phyloP scores from a whole-genome alignment of 53 echinoderm and acorn worm genomes.

The Antedon mediterranea region DNA sequence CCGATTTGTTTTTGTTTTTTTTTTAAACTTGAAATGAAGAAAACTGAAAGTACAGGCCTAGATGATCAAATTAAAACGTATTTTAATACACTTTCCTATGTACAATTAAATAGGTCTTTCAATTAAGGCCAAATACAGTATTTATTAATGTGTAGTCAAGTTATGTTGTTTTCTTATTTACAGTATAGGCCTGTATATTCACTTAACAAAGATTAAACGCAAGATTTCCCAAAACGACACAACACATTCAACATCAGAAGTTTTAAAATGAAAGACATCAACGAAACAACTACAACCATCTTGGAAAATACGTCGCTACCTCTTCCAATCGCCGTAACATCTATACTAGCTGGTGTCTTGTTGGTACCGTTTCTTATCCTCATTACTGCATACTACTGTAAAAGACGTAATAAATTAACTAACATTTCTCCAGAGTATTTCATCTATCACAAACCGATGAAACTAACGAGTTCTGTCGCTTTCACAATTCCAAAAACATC shows the following conservation, averaged over 20 bases:
- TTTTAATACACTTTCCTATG: no score
- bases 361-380: not conserved
- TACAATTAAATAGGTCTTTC: no score
- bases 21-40: no score
- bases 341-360: not conserved
- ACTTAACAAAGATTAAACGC: no score
- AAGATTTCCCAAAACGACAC: no score
- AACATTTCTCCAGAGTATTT: not conserved
- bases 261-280: not conserved
- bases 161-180: no score
- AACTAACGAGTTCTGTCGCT: not conserved
- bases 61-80: no score
- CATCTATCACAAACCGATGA: not conserved
- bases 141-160: no score
- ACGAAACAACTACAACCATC: not conserved
- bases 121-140: no score
- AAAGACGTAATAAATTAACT: not conserved
- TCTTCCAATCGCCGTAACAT: not conserved
- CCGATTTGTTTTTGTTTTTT: no score
- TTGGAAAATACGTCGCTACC: not conserved
- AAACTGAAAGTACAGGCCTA: no score
- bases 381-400: not conserved
- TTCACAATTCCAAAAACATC: not conserved
- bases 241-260: not conserved
- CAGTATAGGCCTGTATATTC: no score